These are phyloP conservation scores for Plotosus lineatus DNA, from an alignment of 2,113 vertebrate species.

Conservation along the genomic window DNA sequence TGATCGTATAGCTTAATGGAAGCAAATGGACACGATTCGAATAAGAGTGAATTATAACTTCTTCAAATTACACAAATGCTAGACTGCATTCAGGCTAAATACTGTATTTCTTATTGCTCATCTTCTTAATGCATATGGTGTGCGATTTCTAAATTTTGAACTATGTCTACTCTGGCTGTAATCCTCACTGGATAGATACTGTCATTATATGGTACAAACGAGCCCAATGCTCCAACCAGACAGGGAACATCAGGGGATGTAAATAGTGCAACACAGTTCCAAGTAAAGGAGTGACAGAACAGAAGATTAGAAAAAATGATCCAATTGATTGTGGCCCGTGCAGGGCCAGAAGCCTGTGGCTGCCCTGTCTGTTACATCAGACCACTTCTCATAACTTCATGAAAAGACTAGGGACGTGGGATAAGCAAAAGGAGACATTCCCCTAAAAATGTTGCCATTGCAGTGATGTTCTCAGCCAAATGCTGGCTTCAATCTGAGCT, in stretches of 20 bases:
- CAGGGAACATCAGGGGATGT: background rate
- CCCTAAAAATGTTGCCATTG: constrained; percentile 21
- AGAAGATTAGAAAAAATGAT: constrained; percentile 53
- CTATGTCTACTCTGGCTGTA: too few species aligned
- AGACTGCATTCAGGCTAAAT: background rate
- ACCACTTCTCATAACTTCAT: constrained; percentile 17
- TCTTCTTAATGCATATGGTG: too few species aligned
- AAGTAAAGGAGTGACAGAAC: constrained; percentile 45
- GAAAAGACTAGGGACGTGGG: constrained; percentile 35
- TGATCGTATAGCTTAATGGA: background rate
- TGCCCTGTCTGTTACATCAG: background rate
- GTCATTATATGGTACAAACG: background rate
- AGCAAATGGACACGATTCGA: background rate
- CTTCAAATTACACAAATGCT: background rate
- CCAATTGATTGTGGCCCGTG: constrained; percentile 38
- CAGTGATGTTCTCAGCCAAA: constrained; percentile 34
- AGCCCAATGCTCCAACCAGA: background rate
- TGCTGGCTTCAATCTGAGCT: constrained; percentile 27
- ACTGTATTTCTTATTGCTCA: background rate
- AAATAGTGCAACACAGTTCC: background rate
- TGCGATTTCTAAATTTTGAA: background rate
- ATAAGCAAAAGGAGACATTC: constrained; percentile 22
- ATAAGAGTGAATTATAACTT: background rate
- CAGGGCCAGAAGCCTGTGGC: background rate
- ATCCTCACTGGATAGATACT: background rate